These are phyloP conservation scores for Palaemon carinicauda DNA, from an alignment of 1,140 invertebrate species.

Conservation along the genomic window DNA sequence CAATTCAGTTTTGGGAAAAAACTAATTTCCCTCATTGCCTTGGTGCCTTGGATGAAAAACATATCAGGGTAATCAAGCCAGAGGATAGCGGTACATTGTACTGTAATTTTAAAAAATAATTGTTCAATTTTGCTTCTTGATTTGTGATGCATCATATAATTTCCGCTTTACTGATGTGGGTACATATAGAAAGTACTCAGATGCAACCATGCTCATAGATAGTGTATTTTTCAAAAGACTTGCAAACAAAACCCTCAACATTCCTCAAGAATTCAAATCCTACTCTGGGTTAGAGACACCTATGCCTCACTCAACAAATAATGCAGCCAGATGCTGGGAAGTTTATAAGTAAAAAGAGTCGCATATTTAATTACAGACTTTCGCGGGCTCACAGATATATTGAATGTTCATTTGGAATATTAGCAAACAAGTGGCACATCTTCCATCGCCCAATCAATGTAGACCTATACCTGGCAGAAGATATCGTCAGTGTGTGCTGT, in stretches of 20 bases:
- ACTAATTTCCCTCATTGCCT: constrained; percentile 23
- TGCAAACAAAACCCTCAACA: too few relatives aligned
- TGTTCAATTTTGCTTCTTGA: too few relatives aligned
- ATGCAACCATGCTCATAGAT: too few relatives aligned
- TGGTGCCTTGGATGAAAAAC: background rate
- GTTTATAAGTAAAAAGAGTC: background rate
- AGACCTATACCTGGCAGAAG: background rate
- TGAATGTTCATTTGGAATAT: constrained; percentile 6
- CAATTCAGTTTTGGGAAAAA: background rate
- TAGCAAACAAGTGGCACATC: background rate
- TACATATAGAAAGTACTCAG: too few relatives aligned
- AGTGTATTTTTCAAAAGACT: too few relatives aligned
- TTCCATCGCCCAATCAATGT: background rate
- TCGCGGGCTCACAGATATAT: background rate
- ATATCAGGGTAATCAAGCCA: background rate
- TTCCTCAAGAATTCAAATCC: too few relatives aligned
- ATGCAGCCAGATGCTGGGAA: background rate
- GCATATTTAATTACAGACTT: constrained; percentile 7
- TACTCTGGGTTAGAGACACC: background rate
- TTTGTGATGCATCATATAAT: too few relatives aligned
- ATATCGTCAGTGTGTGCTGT: background rate
- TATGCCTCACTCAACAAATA: background rate
- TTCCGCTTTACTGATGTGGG: too few relatives aligned
- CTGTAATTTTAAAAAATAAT: too few relatives aligned
- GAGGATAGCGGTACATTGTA: too few relatives aligned